A percentile compares a stretch with the other conserved stretches of the same genome.
phyloP scores from a whole-genome alignment of 2,888 invertebrate species.

The Euphydryas editha region DNA sequence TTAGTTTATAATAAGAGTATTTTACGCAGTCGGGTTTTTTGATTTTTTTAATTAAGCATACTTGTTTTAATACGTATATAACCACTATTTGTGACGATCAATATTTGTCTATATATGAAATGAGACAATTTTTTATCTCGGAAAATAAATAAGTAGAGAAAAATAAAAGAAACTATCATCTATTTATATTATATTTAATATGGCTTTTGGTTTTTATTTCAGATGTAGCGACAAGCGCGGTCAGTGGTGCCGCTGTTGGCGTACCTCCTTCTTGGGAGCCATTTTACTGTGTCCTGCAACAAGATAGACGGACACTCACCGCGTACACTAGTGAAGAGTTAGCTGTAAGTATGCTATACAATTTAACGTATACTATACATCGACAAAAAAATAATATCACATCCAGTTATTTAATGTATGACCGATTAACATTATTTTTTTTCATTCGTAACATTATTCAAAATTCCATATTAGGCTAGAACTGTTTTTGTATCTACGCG shows the following conservation, averaged over 20 bases:
- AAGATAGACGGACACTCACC: conserved; percentile 89
- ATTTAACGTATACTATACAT: background rate
- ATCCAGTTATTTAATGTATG: background rate
- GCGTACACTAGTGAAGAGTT: conserved; percentile 91
- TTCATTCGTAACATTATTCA: background rate
- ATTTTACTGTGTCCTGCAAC: conserved; percentile 90
- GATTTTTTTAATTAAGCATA: too few species aligned
- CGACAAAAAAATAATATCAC: background rate
- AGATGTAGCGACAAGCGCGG: conserved; percentile 78
- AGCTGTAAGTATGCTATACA: conserved; percentile 84
- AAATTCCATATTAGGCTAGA: background rate
- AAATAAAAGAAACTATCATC: too few species aligned
- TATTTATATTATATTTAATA: background rate
- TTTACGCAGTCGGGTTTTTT: too few species aligned
- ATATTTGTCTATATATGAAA: too few species aligned
- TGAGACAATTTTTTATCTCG: too few species aligned
- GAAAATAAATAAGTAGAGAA: too few species aligned
- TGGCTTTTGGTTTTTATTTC: conserved; percentile 14
- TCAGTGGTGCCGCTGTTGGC: conserved; percentile 78
- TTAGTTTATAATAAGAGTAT: too few species aligned
- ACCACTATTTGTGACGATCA: too few species aligned
- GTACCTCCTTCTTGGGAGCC: conserved; percentile 89
- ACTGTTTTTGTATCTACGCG: conserved; percentile 10
- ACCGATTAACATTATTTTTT: background rate
- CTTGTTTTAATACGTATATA: too few species aligned